Conservation (phyloP, 2,797 vertebrate species). For the Sternarchorhynchus goeldii region DNA sequence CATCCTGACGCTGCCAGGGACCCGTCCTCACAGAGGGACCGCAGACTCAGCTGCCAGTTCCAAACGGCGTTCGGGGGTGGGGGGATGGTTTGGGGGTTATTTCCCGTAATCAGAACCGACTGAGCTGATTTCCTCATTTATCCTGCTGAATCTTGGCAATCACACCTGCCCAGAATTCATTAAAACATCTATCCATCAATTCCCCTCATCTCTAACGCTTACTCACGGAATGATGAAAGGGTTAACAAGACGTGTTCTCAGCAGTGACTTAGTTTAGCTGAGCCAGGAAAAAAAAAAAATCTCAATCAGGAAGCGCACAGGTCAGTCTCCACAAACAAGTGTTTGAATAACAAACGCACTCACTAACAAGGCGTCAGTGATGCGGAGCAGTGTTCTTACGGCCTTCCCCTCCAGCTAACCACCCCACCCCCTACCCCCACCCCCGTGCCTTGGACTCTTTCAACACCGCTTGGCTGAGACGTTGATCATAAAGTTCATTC, state of each 20-base stretch:
- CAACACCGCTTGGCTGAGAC: not conserved
- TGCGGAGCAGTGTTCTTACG: no score
- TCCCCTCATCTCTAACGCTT: not conserved
- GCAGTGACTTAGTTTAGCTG: not conserved
- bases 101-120: not conserved
- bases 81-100: no score
- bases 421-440: no score
- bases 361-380: not conserved
- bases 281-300: not conserved
- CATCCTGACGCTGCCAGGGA: constrained; percentile 30
- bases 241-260: not conserved
- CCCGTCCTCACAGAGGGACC: constrained; percentile 23
- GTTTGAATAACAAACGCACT: constrained; percentile 12
- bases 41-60: not conserved
- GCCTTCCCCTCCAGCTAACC: no score
- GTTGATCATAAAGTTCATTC: not conserved
- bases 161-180: not conserved
- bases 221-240: no score
- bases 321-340: not conserved
- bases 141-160: not conserved
- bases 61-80: no score
- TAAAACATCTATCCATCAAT: not conserved
- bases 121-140: no score
- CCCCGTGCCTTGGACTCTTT: not conserved
- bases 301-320: not conserved